A percentile compares a stretch with the other conserved stretches of the same genome.
These are phyloP conservation scores for Pantelozetes paolii DNA, from an alignment of 2,888 invertebrate genomes.

Conservation along the genomic window DNA sequence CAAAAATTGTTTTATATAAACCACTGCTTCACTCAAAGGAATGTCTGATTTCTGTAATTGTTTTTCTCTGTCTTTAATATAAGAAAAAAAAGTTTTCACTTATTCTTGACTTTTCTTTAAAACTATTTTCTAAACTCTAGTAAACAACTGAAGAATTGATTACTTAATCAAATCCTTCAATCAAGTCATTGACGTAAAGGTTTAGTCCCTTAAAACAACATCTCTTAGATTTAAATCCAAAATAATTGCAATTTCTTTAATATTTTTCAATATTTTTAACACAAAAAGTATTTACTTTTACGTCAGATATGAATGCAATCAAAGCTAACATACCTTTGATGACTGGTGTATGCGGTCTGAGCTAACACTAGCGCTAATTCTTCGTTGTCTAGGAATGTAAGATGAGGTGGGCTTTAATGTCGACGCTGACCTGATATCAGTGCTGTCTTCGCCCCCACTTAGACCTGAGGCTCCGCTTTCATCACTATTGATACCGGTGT, in stretches of 20 bases:
- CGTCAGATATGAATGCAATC: too few relatives aligned
- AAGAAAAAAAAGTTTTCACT: not conserved
- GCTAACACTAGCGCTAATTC: slow-evolving; percentile 38
- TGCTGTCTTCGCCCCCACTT: not conserved
- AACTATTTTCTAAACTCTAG: too few relatives aligned
- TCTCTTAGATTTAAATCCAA: too few relatives aligned
- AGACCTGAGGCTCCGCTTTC: not conserved
- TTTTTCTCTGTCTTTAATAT: not conserved
- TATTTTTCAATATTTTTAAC: too few relatives aligned
- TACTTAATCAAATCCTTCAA: too few relatives aligned
- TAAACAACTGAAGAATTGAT: too few relatives aligned
- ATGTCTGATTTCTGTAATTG: not conserved
- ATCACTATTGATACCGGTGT: slow-evolving; percentile 12
- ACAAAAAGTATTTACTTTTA: too few relatives aligned
- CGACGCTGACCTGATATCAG: not conserved
- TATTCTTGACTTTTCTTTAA: not conserved
- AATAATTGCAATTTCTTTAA: too few relatives aligned
- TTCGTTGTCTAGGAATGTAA: not conserved
- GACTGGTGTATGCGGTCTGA: slow-evolving; percentile 42
- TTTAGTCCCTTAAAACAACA: too few relatives aligned
- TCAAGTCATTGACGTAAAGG: too few relatives aligned
- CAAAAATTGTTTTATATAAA: not conserved
- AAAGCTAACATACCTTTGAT: slow-evolving; percentile 5
- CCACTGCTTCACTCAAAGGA: not conserved
- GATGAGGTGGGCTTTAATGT: slow-evolving; percentile 14